phyloP scores from a whole-genome alignment of 2,797 vertebrate genomes.

The Lithobates pipiens region DNA sequence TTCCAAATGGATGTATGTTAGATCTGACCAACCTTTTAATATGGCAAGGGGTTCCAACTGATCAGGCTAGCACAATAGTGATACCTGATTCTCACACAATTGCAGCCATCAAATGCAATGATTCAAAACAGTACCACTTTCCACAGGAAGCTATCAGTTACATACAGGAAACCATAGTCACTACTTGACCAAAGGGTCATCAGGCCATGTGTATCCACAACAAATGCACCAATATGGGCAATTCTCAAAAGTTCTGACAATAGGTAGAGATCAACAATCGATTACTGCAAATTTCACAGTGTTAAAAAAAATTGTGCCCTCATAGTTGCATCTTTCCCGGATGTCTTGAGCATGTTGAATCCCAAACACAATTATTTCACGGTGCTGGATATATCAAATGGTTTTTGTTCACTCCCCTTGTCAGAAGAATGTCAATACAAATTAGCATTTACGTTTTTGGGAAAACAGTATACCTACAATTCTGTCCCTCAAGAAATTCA shows the following conservation, averaged over 20 bases:
- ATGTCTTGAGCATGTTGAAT: neutral
- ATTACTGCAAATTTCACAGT: neutral
- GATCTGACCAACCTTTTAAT: neutral
- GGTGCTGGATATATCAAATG: neutral
- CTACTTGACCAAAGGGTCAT: neutral
- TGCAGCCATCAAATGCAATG: neutral
- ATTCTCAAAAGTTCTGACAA: neutral
- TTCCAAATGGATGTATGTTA: neutral
- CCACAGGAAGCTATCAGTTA: neutral
- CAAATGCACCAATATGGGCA: neutral
- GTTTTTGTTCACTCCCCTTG: neutral
- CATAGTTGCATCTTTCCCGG: neutral
- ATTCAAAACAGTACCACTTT: neutral
- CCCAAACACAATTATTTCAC: constrained; percentile 8
- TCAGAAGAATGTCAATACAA: neutral
- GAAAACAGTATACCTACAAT: neutral
- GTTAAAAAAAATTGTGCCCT: neutral
- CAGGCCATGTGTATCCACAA: neutral
- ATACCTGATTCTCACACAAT: neutral
- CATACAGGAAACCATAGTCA: neutral
- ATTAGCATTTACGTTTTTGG: constrained; percentile 1
- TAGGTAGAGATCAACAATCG: neutral
- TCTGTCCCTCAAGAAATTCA: neutral
- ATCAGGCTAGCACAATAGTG: neutral
- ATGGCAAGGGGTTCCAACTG: neutral